Conservation (phyloP, 2,113 vertebrate species). For the Barbus barbus region DNA sequence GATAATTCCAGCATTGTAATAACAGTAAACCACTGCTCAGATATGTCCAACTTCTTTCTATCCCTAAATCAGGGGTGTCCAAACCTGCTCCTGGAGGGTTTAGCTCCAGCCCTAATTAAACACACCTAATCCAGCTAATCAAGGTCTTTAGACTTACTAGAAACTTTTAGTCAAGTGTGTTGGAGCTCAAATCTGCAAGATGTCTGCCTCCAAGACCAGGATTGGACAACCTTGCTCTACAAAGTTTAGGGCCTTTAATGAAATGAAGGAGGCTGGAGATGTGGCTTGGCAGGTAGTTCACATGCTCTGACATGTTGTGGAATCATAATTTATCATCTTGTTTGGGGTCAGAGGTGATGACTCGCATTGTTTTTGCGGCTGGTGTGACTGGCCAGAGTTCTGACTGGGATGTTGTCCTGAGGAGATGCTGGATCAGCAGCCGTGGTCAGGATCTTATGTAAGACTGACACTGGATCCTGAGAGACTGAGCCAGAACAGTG, state of each 20-base stretch:
- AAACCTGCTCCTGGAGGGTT: no score
- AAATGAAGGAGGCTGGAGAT: background rate
- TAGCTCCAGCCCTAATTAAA: no score
- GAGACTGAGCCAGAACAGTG: constrained; percentile 22
- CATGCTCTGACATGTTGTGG: background rate
- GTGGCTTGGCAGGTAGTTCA: background rate
- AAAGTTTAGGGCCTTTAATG: background rate
- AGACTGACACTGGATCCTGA: constrained; percentile 7
- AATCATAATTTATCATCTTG: background rate
- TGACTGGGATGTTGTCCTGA: background rate
- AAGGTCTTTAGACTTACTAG: no score
- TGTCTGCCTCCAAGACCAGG: background rate
- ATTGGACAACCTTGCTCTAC: background rate
- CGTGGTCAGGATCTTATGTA: constrained; percentile 32
- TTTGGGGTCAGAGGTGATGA: background rate
- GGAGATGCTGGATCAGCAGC: constrained; percentile 14
- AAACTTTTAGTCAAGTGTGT: no score
- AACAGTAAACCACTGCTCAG: no score
- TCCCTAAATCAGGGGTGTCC: no score
- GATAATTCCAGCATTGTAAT: no score
- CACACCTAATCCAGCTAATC: no score
- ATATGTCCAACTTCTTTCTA: no score
- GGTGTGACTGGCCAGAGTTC: background rate
- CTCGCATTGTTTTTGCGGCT: background rate
- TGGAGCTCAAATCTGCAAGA: no score